Evolutionary conservation across 2,113 vertebrate genomes (phyloP), one percentile per base, ranked within the genome.

Genomic region (Chascanopsetta lugubris): DNA sequence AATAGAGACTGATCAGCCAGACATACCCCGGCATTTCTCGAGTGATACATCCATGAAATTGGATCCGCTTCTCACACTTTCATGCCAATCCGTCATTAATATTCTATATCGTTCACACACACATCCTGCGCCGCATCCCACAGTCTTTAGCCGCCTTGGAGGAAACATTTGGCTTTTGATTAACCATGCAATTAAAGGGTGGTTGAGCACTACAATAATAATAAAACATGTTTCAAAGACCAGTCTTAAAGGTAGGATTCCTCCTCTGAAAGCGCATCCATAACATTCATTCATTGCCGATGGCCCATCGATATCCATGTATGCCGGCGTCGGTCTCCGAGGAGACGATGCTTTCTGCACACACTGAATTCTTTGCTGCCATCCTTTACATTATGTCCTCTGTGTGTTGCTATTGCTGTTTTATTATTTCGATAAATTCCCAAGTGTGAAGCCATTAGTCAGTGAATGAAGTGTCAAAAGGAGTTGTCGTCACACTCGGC

Each of bases 31-130:
- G 53, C 71, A 84, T 87, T 84, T 88, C 83, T 82, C 70, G 70
- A 86, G 80, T 56, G 75, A 88, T 83, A 85, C 75, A 91, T 74
- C 83, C 84, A 81, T 87, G 88, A 91, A 90, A 90, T 91, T 89
- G 83, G 81, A 86, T 90, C 79, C 63, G 81, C 80, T 85, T 73
- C 67, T 85, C 77, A 82, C 46, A 72, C 72, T 83, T 78, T 86
- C 63, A 88, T 77, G 73, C 78, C 48, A 74, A 68, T 47, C 46
- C n/a, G 32, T 84, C 87, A 82, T 87, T 88, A 89, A 86, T 87
- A 88, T 85, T 85, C 81, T 85, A 69, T 83, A 85, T 87, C 65
- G 80, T 83, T 57, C 3, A 6, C 63, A 56, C 63, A 56, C 62
- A 67, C 60, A 60, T 77, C 68, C 67, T 79, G 53, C 68, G 56